Evolutionary conservation across 2,113 vertebrate species (phyloP).

Genomic region (Hippocampus guttulatus): DNA sequence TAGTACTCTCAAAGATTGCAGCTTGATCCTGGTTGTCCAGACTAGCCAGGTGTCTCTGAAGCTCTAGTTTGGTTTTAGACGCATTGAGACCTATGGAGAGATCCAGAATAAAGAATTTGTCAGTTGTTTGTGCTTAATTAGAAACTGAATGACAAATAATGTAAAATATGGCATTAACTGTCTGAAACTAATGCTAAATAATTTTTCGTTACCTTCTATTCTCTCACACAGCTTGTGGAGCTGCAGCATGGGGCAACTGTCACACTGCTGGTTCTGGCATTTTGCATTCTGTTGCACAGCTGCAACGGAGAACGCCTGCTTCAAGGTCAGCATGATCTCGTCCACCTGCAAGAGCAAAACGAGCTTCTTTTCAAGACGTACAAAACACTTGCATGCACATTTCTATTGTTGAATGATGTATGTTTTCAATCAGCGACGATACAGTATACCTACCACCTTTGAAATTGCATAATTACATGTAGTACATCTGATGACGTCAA

Average conservation of each 20-base stretch:
- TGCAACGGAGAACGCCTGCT: slow-evolving; percentile 93
- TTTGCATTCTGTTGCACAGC: slow-evolving; percentile 82
- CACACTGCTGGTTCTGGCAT: slow-evolving; percentile 82
- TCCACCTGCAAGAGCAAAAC: slow-evolving; percentile 78
- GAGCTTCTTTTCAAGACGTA: background rate
- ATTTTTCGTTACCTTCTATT: slow-evolving; percentile 82
- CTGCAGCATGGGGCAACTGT: slow-evolving; percentile 86
- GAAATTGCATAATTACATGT: background rate
- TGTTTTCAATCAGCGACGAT: background rate
- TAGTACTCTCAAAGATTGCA: slow-evolving; percentile 86
- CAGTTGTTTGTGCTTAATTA: background rate
- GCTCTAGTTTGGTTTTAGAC: slow-evolving; percentile 89
- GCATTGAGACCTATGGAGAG: slow-evolving; percentile 79
- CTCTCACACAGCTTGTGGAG: slow-evolving; percentile 90
- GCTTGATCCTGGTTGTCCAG: slow-evolving; percentile 89
- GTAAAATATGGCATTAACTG: background rate
- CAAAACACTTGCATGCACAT: background rate
- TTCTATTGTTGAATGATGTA: no score
- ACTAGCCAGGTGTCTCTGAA: slow-evolving; percentile 89
- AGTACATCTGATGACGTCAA: no score
- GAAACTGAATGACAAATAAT: background rate
- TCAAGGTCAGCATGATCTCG: slow-evolving; percentile 98
- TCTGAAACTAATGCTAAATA: background rate
- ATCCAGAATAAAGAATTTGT: background rate
- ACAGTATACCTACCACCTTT: background rate